Evolutionary conservation across 2,888 invertebrate genomes (phyloP), one percentile per base, ranked within the genome.

Genomic region (Drosophila subquinaria): DNA sequence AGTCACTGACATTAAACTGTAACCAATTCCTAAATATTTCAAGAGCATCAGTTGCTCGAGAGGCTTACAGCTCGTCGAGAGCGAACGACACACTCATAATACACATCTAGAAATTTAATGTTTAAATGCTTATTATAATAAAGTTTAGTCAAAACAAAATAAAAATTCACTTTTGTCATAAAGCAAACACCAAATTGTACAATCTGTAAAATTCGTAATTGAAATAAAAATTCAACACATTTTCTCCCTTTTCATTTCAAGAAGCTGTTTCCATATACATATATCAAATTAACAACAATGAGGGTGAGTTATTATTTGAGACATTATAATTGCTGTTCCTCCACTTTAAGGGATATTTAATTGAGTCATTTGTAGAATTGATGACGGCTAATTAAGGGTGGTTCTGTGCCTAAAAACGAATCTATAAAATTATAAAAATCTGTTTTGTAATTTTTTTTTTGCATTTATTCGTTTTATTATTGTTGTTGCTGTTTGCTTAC

Each of bases 401-500:
- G 64, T 42, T 56, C 20, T 43, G 43, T 36, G 8, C 17, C 30
- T 17, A 45, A 38, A 69, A 17, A 23, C 13, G 40, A 33, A 42
- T 36, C 30, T 61, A 17, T 11, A 23, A 43, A 36, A 35, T 33
- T 15, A 27, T 35, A 42, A 33, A 43, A 35, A 56, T 43, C 20
- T 33, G 33, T 20, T n/a, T 4, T 35, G 4, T 51, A 17, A 0
- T 20, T 4, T 33, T 51, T 65, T 59, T 50, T 65, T 50, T 56
- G 56, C 56, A 56, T 88, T 76, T 73, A 78, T 81, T 81, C 70
- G 81, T 84, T 87, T 82, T 81, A 71, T 86, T 81, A 69, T 80
- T 81, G 73, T 80, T 81, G 73, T 76, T 80, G 73, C 77, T 51
- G 56, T 78, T 86, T 56, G 80, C 89, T 86, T 86, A 86, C 86